A percentile compares a stretch with the other conserved stretches of the same genome.
These are phyloP conservation scores for Euzophera pinguis DNA, from an alignment of 2,888 invertebrate species.

Conservation along the genomic window DNA sequence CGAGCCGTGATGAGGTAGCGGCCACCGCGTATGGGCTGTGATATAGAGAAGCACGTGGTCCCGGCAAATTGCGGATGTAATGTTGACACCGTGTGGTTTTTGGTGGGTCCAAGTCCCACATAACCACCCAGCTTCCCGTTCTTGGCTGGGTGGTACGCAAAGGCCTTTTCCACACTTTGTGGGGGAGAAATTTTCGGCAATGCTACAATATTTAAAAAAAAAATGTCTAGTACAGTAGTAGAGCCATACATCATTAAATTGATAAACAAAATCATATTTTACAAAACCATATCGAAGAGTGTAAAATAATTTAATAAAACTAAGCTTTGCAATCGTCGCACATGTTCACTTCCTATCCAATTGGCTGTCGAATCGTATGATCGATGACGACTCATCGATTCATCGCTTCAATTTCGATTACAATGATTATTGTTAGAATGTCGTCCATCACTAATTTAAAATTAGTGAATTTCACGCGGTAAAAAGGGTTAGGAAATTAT, in stretches of 20 bases:
- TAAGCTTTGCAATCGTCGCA: conserved; percentile 28
- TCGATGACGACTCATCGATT: conserved; percentile 48
- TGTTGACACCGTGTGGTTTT: too few relatives aligned
- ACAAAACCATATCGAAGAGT: neutral
- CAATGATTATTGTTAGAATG: conserved; percentile 10
- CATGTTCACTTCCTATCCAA: conserved; percentile 48
- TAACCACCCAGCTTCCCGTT: too few relatives aligned
- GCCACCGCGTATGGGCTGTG: too few relatives aligned
- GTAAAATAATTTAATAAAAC: conserved; percentile 22
- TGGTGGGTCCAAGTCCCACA: too few relatives aligned
- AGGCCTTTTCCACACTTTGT: too few relatives aligned
- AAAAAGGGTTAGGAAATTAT: neutral
- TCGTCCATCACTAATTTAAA: conserved; percentile 18
- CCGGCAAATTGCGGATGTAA: too few relatives aligned
- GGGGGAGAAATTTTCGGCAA: too few relatives aligned
- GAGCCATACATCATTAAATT: neutral
- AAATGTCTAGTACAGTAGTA: too few relatives aligned
- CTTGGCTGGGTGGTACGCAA: too few relatives aligned
- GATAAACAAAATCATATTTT: neutral
- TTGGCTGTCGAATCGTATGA: conserved; percentile 45
- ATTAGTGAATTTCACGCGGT: neutral
- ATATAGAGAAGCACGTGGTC: too few relatives aligned
- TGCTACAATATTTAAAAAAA: too few relatives aligned
- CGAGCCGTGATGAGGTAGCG: too few relatives aligned
- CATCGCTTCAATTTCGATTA: conserved; percentile 29